Base-by-base conservation (phyloP, 2,888 invertebrate species). In the Rotaria magnacalcarata region DNA sequence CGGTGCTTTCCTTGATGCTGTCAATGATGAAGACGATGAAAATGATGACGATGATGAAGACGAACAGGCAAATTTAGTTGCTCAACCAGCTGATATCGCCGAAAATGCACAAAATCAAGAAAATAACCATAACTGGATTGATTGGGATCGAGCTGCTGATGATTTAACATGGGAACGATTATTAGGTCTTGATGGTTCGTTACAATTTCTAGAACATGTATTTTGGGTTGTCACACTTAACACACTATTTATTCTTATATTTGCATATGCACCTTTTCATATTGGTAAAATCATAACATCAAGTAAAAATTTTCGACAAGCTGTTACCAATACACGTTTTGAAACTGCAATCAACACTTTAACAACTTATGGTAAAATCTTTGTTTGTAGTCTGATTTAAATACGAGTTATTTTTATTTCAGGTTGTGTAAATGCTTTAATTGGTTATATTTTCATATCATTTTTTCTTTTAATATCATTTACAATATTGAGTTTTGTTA, bases 151-250 rank as follows among this genome's bases (percentile, higher is more conserved):
- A 88, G 96, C 96, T 0, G 96, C 96, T 21, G 99, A 97, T 90
- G 92, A 92, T 87, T 92, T 99, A 50, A 99, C 98, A 0, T 99
- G 99, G 99, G 98, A 99, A 90, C 89, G 92, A 88, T 47, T 99
- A 11, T 92, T 99, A 0, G 98, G 98, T 0, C 92, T 99, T 19
- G 98, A 99, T 91, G 98, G 98, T 0, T 97, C 97, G 0, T 93
- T 98, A 89, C 95, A 97, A 84, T 99, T 99, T 90, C 92, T 99
- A 86, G 99, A 99, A 91, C 98, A 99, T 92, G 97, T 99, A 0
- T 97, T 99, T 90, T 99, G 98, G 98, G 97, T 98, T 47, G 96
- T 98, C 41, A 96, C 97, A 0, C 92, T 99, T 41, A 86, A 99
- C 90, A 96, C 97, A 0, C 93, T 98, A 87, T 98, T 98, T 90